Evolutionary conservation across 2,888 invertebrate genomes (phyloP), one percentile per base, ranked within the genome.

Genomic region (Cheilosia grossa): DNA sequence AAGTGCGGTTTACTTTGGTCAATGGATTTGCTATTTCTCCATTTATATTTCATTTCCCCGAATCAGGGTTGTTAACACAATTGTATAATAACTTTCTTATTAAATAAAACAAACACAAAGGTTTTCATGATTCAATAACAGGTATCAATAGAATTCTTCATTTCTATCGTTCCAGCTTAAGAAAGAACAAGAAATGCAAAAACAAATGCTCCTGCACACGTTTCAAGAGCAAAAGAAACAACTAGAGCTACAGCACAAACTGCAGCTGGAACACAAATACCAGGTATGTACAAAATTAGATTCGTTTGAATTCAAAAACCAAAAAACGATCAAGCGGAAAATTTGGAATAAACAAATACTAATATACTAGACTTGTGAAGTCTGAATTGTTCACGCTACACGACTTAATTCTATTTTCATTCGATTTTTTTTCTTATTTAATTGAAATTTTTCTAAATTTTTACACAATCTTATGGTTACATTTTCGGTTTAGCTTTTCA

Each of bases 151-250:
- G 82, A 78, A 80, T 53, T 80, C 74, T 44, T 64, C 74, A 37
- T 69, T 80, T 58, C 69, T 80, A 63, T 69, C 63, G 24, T 83
- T 85, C 72, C 96, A 98, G 96, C 94, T 98, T 92, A 97, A 97
- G 94, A 97, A 97, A 93, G 97, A 97, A 92, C 98, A 98, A 92
- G 97, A 98, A 92, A 93, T 97, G 90, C 97, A 98, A 92, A 97
- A 98, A 91, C 97, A 97, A 93, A 96, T 97, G 90, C 94, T 98
- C 88, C 94, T 97, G 90, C 97, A 97, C 92, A 96, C 97, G 92
- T 98, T 97, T 93, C 97, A 97, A 92, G 97, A 96, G 90, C 97
- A 97, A 92, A 96, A 97, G 89, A 96, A 97, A 91, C 97, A 97
- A 92, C 93, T 98, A 85, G 97, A 97, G 88, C 95, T 97, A 92